A percentile compares a stretch with the other conserved stretches of the same genome.
Evolutionary conservation across 2,797 vertebrate genomes (phyloP).

Genomic region (Micrastur ruficollis): DNA sequence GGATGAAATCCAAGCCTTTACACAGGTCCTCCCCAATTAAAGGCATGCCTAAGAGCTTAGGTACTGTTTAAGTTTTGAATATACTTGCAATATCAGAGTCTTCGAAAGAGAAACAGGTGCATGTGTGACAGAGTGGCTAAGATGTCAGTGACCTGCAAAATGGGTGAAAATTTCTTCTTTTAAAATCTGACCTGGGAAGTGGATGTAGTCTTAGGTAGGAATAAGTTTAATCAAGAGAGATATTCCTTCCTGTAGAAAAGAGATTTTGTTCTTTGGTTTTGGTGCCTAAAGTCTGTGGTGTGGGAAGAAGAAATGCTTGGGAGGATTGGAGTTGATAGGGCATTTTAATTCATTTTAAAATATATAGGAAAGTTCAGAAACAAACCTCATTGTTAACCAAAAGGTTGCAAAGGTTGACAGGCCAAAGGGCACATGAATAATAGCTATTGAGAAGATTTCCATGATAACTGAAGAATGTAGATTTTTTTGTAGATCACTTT

Average conservation of each 20-base stretch:
- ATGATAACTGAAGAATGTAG: not conserved
- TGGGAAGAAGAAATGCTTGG: not conserved
- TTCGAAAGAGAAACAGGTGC: not conserved
- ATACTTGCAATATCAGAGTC: not conserved
- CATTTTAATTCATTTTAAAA: not conserved
- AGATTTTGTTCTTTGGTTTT: not conserved
- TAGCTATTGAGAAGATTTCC: not conserved
- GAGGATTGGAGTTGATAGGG: accelerated
- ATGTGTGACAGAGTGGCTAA: not conserved
- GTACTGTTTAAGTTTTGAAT: not conserved
- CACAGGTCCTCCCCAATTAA: not conserved
- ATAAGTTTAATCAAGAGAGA: not conserved
- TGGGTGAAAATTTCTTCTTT: not conserved
- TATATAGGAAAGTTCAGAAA: not conserved
- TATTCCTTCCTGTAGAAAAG: not conserved
- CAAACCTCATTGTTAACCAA: not conserved
- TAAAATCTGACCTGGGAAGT: not conserved
- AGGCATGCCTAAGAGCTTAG: not conserved
- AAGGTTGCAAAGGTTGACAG: not conserved
- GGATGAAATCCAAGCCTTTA: not conserved
- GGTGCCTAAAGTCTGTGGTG: not conserved
- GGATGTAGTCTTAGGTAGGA: not conserved
- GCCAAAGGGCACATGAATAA: not conserved
- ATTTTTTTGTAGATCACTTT: not conserved
- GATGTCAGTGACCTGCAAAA: not conserved